A percentile compares a stretch with the other conserved stretches of the same genome.
Evolutionary conservation across 23 tunicate species (phyloP).

Genomic region (Aplidium turbinatum): DNA sequence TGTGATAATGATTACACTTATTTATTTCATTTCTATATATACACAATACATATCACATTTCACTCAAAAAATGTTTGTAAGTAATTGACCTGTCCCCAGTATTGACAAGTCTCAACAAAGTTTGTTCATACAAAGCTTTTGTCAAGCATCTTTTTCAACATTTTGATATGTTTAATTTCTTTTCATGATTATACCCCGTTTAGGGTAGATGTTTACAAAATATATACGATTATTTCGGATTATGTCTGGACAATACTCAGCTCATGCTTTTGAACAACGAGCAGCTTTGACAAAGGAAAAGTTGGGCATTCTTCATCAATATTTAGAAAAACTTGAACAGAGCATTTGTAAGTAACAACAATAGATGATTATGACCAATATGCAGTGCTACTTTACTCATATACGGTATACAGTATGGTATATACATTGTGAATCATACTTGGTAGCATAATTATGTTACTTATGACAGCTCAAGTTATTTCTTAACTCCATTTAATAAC

Average conservation of each 20-base stretch:
- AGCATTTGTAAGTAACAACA: slow-evolving; percentile 1
- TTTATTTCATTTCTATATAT: too few species aligned
- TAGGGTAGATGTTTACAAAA: too few species aligned
- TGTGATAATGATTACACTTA: too few species aligned
- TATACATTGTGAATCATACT: neutral
- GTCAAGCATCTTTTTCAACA: too few species aligned
- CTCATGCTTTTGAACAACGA: slow-evolving; percentile 28
- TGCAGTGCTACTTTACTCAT: neutral
- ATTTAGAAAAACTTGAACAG: neutral
- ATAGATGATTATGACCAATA: neutral
- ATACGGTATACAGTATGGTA: neutral
- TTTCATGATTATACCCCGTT: too few species aligned
- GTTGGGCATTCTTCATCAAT: neutral
- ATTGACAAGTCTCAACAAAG: too few species aligned
- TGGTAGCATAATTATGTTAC: neutral
- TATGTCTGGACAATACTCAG: neutral
- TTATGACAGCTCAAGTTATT: neutral
- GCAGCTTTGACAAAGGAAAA: slow-evolving; percentile 1
- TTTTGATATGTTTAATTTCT: too few species aligned
- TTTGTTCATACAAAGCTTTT: too few species aligned
- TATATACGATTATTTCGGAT: too few species aligned
- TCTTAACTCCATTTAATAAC: neutral
- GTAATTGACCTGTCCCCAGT: too few species aligned
- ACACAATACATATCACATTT: too few species aligned
- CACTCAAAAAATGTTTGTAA: too few species aligned